A percentile compares a stretch with the other conserved stretches of the same genome.
Evolutionary conservation across 2,888 invertebrate genomes (phyloP).

Genomic region (Parthenolecanium corni): DNA sequence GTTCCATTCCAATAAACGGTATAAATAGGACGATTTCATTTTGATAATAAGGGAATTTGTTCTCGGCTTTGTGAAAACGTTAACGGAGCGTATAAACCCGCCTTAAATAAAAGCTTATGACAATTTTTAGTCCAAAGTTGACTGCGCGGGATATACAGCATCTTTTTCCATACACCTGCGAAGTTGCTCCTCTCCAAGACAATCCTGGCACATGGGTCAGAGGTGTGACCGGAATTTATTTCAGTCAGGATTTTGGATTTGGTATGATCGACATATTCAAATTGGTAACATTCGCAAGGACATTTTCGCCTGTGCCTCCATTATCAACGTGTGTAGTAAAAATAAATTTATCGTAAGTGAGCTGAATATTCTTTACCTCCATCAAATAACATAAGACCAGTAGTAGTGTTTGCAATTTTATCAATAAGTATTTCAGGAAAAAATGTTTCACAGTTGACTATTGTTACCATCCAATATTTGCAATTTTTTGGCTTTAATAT

Average conservation of each 20-base stretch:
- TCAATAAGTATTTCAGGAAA: no score
- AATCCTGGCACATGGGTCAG: slow-evolving; percentile 54
- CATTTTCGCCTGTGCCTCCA: slow-evolving; percentile 61
- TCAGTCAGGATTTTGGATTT: slow-evolving; percentile 74
- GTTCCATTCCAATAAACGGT: no score
- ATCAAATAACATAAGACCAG: no score
- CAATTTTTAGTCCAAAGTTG: slow-evolving; percentile 53
- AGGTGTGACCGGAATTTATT: slow-evolving; percentile 70
- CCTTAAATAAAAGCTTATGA: no score
- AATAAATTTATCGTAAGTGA: slow-evolving; percentile 33
- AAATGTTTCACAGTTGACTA: no score
- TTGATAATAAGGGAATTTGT: no score
- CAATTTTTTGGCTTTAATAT: no score
- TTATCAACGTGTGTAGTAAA: slow-evolving; percentile 46
- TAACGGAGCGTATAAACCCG: no score
- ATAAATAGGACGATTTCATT: no score
- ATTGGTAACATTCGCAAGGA: slow-evolving; percentile 51
- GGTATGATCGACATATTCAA: slow-evolving; percentile 62
- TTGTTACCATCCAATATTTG: no score
- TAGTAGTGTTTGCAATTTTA: no score
- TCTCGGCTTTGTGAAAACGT: no score
- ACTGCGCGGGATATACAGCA: slow-evolving; percentile 90
- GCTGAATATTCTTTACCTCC: background rate
- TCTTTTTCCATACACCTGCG: slow-evolving; percentile 72
- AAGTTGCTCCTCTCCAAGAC: slow-evolving; percentile 53